These are phyloP conservation scores for Pseudorasbora parva DNA, from an alignment of 2,113 vertebrate genomes.

Conservation along the genomic window DNA sequence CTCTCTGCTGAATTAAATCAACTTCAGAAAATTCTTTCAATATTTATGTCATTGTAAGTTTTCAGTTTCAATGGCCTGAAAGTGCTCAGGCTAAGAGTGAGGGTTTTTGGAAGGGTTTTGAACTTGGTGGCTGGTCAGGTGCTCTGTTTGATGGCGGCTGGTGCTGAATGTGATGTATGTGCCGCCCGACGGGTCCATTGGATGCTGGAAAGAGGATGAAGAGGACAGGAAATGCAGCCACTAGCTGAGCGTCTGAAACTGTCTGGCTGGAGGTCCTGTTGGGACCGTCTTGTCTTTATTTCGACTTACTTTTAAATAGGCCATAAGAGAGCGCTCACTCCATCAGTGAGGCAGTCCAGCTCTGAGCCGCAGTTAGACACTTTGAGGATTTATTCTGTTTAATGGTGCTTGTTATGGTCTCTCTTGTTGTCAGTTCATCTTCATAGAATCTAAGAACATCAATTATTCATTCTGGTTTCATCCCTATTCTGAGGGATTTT, in stretches of 20 bases:
- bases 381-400: conserved; percentile 4
- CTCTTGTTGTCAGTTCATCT: not conserved
- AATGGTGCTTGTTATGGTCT: not conserved
- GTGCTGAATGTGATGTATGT: conserved; percentile 17
- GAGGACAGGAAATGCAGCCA: conserved; percentile 36
- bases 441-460: not conserved
- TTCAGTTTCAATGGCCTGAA: not conserved
- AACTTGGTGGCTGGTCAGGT: conserved; percentile 35
- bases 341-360: conserved; percentile 11
- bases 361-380: not conserved
- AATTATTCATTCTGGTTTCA: not conserved
- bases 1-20: conserved; percentile 9
- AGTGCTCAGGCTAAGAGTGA: not conserved
- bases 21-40: conserved; percentile 2
- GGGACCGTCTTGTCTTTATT: conserved; percentile 35
- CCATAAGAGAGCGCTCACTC: not conserved
- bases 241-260: not conserved
- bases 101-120: conserved; percentile 16
- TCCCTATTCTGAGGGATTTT: not conserved
- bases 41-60: conserved; percentile 25
- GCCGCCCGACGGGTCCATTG: not conserved
- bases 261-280: conserved; percentile 33
- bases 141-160: conserved; percentile 38
- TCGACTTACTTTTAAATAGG: conserved; percentile 39
- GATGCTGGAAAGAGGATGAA: conserved; percentile 55